These are phyloP conservation scores for Gastrophryne carolinensis DNA, from an alignment of 2,797 vertebrate genomes.

Conservation along the genomic window DNA sequence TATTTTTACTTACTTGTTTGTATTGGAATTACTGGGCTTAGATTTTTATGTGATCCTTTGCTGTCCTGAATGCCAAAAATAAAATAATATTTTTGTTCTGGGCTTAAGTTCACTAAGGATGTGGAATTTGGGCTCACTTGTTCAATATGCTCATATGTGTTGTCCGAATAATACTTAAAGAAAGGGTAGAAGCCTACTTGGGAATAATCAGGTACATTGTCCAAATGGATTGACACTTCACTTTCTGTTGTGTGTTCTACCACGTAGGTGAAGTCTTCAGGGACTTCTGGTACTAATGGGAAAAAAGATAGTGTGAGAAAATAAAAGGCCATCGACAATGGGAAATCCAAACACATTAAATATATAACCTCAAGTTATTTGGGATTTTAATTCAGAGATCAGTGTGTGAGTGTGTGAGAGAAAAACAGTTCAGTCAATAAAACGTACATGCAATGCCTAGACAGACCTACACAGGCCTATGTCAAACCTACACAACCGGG, in stretches of 20 bases:
- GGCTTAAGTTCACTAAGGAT: conserved; percentile 70
- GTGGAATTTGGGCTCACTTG: conserved; percentile 59
- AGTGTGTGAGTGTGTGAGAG: too few species aligned
- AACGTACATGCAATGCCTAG: not conserved
- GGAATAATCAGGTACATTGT: conserved; percentile 59
- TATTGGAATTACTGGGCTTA: conserved; percentile 68
- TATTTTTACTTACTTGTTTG: conserved; percentile 70
- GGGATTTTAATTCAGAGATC: too few species aligned
- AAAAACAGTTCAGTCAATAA: not conserved
- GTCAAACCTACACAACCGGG: too few species aligned
- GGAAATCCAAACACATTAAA: too few species aligned
- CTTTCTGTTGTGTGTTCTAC: conserved; percentile 71
- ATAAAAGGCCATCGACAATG: conserved; percentile 1
- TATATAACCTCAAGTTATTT: too few species aligned
- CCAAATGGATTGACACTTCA: conserved; percentile 73
- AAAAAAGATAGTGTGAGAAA: conserved; percentile 57
- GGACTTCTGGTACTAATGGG: conserved; percentile 66
- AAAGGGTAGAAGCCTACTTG: conserved; percentile 62
- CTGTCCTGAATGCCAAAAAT: conserved; percentile 70
- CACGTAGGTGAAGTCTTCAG: conserved; percentile 66
- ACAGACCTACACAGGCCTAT: too few species aligned
- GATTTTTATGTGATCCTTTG: conserved; percentile 66
- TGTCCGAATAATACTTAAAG: conserved; percentile 73
- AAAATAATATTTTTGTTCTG: conserved; percentile 77
- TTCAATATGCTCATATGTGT: conserved; percentile 52